Evolutionary conservation across 2,113 vertebrate genomes (phyloP), one percentile per base, ranked within the genome.

Genomic region (Danionella cerebrum): DNA sequence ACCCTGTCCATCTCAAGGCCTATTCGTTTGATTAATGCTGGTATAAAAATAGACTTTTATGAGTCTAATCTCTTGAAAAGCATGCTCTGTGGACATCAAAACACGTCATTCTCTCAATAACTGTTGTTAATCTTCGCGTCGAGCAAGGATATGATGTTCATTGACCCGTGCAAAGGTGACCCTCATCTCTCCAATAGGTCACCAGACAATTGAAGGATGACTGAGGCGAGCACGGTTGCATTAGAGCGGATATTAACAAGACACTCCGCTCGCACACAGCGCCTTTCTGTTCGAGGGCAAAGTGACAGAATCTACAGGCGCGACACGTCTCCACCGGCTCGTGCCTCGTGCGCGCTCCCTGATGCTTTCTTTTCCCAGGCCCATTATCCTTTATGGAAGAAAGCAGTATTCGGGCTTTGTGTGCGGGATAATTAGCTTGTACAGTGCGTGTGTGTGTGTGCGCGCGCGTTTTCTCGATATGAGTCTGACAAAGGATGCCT

Each of bases 371-470:
- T 82, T 85, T 84, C 82, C 83, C 79, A 84, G 80, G 77, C 76
- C 82, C 79, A 82, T 84, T 83, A 87, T 83, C 82, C 79, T 82
- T 84, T 83, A 87, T 83, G 70, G 80, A 78, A 81, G 71, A 29
- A 65, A 68, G 63, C 38, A 74, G 67, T 69, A 36, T 35, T 57
- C 66, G 33, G 69, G 75, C 81, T 80, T 82, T 83, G 79, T 84
- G 77, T 54, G 71, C 45, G 59, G 71, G 74, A 76, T 81, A 81
- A 80, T 82, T 70, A 65, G 18, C 57, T 35, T 41, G 29, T 58
- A 22, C 14, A 65, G 24, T 27, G 69, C 50, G 65, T 55, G 45
- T 69, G 27, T 63, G 50, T 27, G 68, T 51, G 71, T 55, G 38
- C 65, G 47, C 83, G 86, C 5, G 41, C 59, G 41, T 82, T 84